phyloP scores from a whole-genome alignment of 2,113 vertebrate genomes.

The Gymnarchus niloticus region DNA sequence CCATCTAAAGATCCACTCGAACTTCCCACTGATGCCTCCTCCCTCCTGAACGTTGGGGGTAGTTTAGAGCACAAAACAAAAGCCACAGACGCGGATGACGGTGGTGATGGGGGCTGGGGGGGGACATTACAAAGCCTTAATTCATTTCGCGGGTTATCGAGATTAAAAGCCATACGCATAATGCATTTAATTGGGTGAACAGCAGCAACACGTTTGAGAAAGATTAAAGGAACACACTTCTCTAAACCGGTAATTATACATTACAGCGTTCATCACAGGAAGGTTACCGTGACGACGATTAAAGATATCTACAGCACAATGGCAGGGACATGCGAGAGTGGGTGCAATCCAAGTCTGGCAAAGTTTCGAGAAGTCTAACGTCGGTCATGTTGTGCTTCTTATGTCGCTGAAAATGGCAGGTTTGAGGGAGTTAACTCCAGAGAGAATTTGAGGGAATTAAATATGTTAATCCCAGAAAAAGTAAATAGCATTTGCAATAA shows the following conservation, averaged over 20 bases:
- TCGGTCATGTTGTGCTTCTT: slow-evolving; percentile 24
- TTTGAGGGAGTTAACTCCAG: slow-evolving; percentile 66
- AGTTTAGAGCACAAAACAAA: background rate
- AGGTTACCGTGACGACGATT: background rate
- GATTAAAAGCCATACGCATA: background rate
- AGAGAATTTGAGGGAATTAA: slow-evolving; percentile 75
- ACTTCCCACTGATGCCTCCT: too few species aligned
- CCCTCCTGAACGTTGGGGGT: slow-evolving; percentile 45
- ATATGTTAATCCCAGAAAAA: slow-evolving; percentile 80
- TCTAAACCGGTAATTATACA: background rate
- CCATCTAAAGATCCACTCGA: slow-evolving; percentile 46
- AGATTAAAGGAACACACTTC: background rate
- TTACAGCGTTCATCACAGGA: background rate
- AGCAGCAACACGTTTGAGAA: background rate
- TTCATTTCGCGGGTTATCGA: slow-evolving; percentile 31
- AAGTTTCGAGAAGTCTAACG: background rate
- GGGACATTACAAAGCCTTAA: background rate
- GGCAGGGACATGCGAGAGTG: background rate
- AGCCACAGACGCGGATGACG: slow-evolving; percentile 28
- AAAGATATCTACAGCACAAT: background rate
- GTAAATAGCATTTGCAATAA: slow-evolving; percentile 75
- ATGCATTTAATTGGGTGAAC: background rate
- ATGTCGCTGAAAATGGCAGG: slow-evolving; percentile 68
- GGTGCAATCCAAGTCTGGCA: background rate
- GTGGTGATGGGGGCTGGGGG: slow-evolving; percentile 11